Evolutionary conservation across 1,140 invertebrate species (phyloP).

Genomic region (Papilio glaucus): DNA sequence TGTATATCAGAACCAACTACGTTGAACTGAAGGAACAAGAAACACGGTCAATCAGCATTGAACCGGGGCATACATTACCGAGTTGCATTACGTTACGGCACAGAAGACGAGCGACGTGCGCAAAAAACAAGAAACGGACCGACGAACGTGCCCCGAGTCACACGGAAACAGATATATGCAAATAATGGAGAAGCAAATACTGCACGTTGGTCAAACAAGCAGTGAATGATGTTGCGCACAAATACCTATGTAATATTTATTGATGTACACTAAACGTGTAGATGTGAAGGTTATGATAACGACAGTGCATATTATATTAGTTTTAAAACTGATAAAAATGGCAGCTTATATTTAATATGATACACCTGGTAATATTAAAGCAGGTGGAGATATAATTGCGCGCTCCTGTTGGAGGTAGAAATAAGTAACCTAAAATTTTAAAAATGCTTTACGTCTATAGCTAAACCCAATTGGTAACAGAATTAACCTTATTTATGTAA

Average conservation of each 20-base stretch:
- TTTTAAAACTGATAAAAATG: not conserved
- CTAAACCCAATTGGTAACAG: not conserved
- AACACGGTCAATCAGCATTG: not conserved
- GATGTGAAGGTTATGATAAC: not conserved
- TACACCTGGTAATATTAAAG: too few relatives aligned
- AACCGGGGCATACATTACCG: not conserved
- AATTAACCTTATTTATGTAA: not conserved
- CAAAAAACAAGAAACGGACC: not conserved
- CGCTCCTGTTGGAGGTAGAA: too few relatives aligned
- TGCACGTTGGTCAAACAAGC: not conserved
- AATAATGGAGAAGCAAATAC: slow-evolving; percentile 5
- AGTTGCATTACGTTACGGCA: slow-evolving; percentile 6
- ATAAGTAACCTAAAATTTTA: too few relatives aligned
- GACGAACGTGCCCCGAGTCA: not conserved
- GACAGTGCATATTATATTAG: too few relatives aligned
- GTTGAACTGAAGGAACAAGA: not conserved
- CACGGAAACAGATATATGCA: slow-evolving; percentile 21
- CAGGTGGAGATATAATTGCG: too few relatives aligned
- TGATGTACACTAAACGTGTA: not conserved
- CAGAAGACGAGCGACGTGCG: not conserved
- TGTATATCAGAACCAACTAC: not conserved
- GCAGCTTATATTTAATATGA: too few relatives aligned
- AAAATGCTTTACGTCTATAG: not conserved
- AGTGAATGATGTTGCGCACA: not conserved
- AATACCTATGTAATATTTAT: not conserved